Evolutionary conservation across 1,140 invertebrate species (phyloP).

Genomic region (Eufriesea mexicana): DNA sequence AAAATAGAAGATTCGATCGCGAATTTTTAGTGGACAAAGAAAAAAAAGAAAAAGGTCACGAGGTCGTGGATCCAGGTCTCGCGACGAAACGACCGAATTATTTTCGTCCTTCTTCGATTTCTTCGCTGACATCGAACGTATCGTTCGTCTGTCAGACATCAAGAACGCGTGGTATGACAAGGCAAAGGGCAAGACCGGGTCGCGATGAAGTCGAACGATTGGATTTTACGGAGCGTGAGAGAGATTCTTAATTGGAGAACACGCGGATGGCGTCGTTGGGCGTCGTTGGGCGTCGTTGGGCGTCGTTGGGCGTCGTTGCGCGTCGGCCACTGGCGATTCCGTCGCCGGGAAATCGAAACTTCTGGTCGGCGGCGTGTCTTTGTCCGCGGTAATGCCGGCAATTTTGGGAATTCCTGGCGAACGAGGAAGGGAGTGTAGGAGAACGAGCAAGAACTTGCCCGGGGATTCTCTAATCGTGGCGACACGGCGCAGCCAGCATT

Average conservation of each 20-base stretch:
- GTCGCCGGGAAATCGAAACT: slow-evolving; percentile 55
- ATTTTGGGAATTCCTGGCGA: slow-evolving; percentile 69
- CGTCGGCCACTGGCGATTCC: background rate
- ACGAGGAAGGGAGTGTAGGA: slow-evolving; percentile 21
- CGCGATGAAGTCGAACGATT: background rate
- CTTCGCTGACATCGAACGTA: too few relatives aligned
- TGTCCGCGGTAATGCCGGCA: slow-evolving; percentile 65
- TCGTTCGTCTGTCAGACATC: too few relatives aligned
- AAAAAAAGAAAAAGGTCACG: slow-evolving; percentile 55
- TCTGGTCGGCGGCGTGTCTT: slow-evolving; percentile 44
- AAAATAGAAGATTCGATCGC: slow-evolving; percentile 40
- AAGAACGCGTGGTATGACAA: too few relatives aligned
- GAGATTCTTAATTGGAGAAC: slow-evolving; percentile 1
- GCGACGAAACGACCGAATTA: background rate
- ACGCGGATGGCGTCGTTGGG: background rate
- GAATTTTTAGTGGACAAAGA: slow-evolving; percentile 8
- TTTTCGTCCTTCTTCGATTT: background rate
- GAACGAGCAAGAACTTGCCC: slow-evolving; percentile 62
- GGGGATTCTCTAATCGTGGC: slow-evolving; percentile 52
- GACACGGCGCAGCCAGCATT: slow-evolving; percentile 63
- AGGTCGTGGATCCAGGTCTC: background rate
- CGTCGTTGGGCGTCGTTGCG: slow-evolving; percentile 10
- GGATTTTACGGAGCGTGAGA: background rate
- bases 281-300: too few relatives aligned
- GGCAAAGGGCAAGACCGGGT: too few relatives aligned